Percentiles rank a stretch among this genome's conserved stretches.
Evolutionary conservation across 2,888 invertebrate genomes (phyloP).

Genomic region (Sussaba pulchella): DNA sequence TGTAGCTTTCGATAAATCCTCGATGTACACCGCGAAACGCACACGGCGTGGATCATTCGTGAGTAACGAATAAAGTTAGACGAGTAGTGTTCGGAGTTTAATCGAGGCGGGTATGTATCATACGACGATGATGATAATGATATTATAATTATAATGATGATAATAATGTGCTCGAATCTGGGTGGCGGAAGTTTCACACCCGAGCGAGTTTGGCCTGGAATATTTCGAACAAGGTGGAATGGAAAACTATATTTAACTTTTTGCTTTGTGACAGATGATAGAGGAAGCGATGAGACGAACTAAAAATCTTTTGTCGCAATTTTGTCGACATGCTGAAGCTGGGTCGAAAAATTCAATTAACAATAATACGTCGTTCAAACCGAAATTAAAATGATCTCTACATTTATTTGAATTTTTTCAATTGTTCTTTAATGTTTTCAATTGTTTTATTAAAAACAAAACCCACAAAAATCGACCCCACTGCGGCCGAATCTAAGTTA

Average conservation of each 20-base stretch:
- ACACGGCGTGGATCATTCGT: slow-evolving; percentile 28
- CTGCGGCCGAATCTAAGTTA: no score
- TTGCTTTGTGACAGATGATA: no score
- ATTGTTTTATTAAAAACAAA: no score
- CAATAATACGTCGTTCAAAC: no score
- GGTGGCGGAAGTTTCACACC: neutral
- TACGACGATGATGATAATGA: neutral
- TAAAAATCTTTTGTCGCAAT: no score
- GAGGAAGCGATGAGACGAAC: no score
- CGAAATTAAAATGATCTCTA: no score
- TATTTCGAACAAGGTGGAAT: neutral
- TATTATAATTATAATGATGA: neutral
- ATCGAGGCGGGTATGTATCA: neutral
- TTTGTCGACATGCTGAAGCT: no score
- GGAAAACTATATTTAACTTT: neutral
- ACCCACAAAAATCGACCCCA: no score
- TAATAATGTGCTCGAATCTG: neutral
- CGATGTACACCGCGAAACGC: slow-evolving; percentile 30
- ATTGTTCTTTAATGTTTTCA: no score
- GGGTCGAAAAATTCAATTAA: no score
- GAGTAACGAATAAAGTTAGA: slow-evolving; percentile 38
- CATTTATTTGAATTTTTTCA: no score
- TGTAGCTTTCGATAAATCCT: slow-evolving; percentile 59
- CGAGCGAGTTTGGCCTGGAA: neutral
- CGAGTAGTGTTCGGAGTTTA: neutral